phyloP scores from a whole-genome alignment of 2,113 vertebrate genomes.

The Engraulis encrasicolus region DNA sequence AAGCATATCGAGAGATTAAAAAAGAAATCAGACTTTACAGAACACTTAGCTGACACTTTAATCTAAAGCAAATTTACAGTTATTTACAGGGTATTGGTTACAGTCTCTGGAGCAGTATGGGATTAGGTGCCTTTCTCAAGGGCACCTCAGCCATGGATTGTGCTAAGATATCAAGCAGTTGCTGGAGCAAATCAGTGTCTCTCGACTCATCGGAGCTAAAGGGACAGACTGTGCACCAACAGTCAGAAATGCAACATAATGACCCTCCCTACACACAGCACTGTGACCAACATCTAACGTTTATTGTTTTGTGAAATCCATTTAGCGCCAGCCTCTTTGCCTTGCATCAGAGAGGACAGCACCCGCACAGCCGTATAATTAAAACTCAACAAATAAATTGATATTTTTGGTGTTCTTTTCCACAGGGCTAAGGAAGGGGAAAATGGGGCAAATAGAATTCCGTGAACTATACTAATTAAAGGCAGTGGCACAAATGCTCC shows the following conservation, averaged over 20 bases:
- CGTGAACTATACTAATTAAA: conserved; percentile 49
- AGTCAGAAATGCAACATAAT: not conserved
- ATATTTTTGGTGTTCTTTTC: conserved; percentile 44
- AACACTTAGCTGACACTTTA: too few species aligned
- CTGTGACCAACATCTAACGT: conserved; percentile 26
- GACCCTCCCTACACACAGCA: not conserved
- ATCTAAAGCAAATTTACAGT: too few species aligned
- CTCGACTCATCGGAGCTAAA: not conserved
- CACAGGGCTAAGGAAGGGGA: too few species aligned
- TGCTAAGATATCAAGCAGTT: not conserved
- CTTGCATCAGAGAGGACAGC: conserved; percentile 25
- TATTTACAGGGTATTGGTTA: too few species aligned
- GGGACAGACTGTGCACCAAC: not conserved
- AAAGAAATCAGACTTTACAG: too few species aligned
- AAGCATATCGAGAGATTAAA: not conserved
- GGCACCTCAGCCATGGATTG: too few species aligned
- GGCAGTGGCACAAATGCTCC: conserved; percentile 41
- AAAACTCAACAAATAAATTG: conserved; percentile 42
- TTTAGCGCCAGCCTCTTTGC: not conserved
- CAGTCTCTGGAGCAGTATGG: too few species aligned
- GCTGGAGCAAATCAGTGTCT: not conserved
- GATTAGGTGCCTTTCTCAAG: too few species aligned
- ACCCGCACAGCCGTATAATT: conserved; percentile 46
- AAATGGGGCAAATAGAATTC: conserved; percentile 35
- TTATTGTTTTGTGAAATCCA: conserved; percentile 27